Evolutionary conservation across 2,113 vertebrate genomes (phyloP), one percentile per base, ranked within the genome.

Genomic region (Rhodinocichla rosea): DNA sequence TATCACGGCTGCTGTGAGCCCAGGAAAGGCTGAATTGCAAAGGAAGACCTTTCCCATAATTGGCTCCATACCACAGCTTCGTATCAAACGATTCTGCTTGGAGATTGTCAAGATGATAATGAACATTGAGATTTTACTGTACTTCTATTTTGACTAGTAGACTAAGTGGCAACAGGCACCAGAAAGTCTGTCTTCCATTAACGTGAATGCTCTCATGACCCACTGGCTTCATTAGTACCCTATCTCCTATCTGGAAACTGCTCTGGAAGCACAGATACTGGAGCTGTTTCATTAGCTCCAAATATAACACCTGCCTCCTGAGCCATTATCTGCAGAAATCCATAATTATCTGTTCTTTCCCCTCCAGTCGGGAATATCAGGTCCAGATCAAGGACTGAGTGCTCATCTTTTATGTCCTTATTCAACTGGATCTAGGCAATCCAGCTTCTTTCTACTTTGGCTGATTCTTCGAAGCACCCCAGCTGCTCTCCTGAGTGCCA

Each of bases 71-170:
- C 60, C 79, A 40, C 26, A 53, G 73, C 64, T 93, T 71, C 52
- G 18, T 40, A 92, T 86, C 82, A 89, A 88, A 78, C 0, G 2
- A 64, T 52, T 76, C 85, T 81, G 30, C 76, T 78, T 60, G 32
- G 83, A 53, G 69, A 90, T 59, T 95, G 82, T 91, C 87, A 79
- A 73, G 59, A 87, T 87, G 77, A 74, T 86, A 90, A 73, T 39
- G 80, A 84, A 88, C 88, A 84, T 56, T 45, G 80, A 92, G 79
- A 95, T 95, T 90, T 83, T 93, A 81, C 83, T 49, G n/a, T 74
- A 78, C 68, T 92, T 67, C 84, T 83, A 53, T 71, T 96, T 92
- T 92, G 71, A 84, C 87, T 95, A 53, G 69, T 40, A 83, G 92
- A 91, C 82, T 63, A 89, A 94, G 81, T 71, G 80, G 83, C 52